Evolutionary conservation across 1,140 invertebrate genomes (phyloP), one percentile per base, ranked within the genome.

Genomic region (Catajapyx aquilonaris): DNA sequence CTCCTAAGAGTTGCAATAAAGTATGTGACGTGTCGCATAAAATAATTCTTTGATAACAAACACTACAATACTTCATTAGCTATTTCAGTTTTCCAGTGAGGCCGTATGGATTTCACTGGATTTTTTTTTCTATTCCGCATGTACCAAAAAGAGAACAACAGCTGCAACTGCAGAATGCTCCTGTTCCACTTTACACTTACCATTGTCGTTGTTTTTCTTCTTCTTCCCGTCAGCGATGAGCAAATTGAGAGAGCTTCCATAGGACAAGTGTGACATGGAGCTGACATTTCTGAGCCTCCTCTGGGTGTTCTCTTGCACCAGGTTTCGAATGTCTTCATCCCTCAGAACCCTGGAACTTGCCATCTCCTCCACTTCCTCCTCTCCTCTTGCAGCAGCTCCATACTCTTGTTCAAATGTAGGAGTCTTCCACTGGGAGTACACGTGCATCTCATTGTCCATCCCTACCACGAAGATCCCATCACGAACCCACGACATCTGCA

Each of bases 371-470:
- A 18, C 16, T 18, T 28, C 21, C 37, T 37, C 30, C 11, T 34
- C 18, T 31, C 31, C 30, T 4, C 18, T 20, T 17, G 31, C 41
- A 23, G 34, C 42, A 28, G 23, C 23, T 39, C 48, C 28, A 48
- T 34, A 39, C 44, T 46, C 31, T 48, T 44, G 19, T 46, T n/a
- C n/a, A n/a, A n/a, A n/a, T n/a, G n/a, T n/a, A 37, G 73, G 71
- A 2, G 79, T 76, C 48, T 83, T 84, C 93, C 94, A 98, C 54
- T 98, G 94, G 0, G 88, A 93, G 53, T 96, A 98, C 0, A 97
- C 88, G 49, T 97, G 88, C 87, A 98, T 96, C 57, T 99, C 94
- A 20, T 90, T 97, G 52, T 96, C 88, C 90, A 99, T 96, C 17
- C 91, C 94, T 4, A 97, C 88, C 1, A 98, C 86, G 3, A 98